Evolutionary conservation across 2,888 invertebrate genomes (phyloP), one percentile per base, ranked within the genome.

Genomic region (Drosophila neonasuta): DNA sequence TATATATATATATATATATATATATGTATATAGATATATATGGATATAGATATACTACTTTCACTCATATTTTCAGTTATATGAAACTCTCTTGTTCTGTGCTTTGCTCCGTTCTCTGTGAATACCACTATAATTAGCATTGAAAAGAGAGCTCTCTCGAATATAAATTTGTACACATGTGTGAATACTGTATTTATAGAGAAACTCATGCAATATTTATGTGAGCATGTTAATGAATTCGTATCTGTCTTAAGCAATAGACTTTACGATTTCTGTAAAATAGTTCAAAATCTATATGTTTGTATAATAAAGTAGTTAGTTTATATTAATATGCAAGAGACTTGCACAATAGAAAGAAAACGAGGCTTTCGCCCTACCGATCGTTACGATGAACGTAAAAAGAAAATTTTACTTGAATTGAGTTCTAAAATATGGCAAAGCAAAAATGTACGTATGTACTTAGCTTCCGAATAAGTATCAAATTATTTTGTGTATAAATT

Each of bases 331-430:
- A 61, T 68, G 68, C 63, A 68, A 20, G 90, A 92, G 56, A 90
- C 91, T 79, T 94, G 94, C 88, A 92, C 93, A 13, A 92, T 96
- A 68, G 93, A 95, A 87, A 94, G 93, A 55, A 93, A 93, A 73
- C 92, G 96, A 32, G 96, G 97, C 36, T 96, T 96, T 91, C 96
- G 96, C 87, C 97, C 97, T 1, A 96, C 96, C 2, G 97, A 97
- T 91, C 94, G 94, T 88, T 71, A 85, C 67, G 96, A 97, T 91
- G 96, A 96, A 1, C 92, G 92, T 79, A 97, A 97, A 91, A 94
- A 94, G 89, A 94, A 94, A 87, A 96, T 97, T 91, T 93, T 97
- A 78, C 94, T 95, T 54, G 94, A 94, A 88, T 93, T 97, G 89
- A 96, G 96, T 88, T 94, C 94, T 89, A 94, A 95, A 91, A 94